Conservation (phyloP, 2,797 vertebrate genomes). For the Bovichtus variegatus region DNA sequence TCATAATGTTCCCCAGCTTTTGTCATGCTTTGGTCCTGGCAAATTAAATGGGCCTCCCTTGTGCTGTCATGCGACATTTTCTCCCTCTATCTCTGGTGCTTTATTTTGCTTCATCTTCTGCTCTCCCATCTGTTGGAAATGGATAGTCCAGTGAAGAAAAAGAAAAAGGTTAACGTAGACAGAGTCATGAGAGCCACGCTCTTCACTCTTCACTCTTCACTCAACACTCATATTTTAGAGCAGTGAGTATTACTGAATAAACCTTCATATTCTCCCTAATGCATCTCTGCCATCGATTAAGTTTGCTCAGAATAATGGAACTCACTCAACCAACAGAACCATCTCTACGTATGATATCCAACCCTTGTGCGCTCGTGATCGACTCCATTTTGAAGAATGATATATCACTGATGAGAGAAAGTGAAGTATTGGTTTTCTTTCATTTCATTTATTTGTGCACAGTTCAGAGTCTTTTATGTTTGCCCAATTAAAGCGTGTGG, state of each 20-base stretch:
- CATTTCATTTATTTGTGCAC: not conserved
- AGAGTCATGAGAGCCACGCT: constrained; percentile 4
- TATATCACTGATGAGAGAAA: constrained; percentile 16
- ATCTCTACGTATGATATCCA: constrained; percentile 1
- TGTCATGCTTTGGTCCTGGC: constrained; percentile 70
- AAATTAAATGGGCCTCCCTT: constrained; percentile 67
- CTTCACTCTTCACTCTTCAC: constrained; percentile 23
- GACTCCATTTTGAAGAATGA: constrained; percentile 23
- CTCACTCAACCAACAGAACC: constrained; percentile 28
- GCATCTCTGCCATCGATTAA: constrained; percentile 27
- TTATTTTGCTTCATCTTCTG: constrained; percentile 43
- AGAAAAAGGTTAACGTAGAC: constrained; percentile 33
- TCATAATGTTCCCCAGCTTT: constrained; percentile 71
- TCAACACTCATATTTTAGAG: constrained; percentile 31
- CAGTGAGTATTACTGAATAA: constrained; percentile 43
- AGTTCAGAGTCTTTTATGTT: constrained; percentile 4
- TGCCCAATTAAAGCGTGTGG: not conserved
- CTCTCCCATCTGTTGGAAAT: constrained; percentile 52
- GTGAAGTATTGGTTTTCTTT: constrained; percentile 18
- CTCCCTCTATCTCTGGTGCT: constrained; percentile 39
- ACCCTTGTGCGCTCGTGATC: not conserved
- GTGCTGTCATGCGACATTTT: constrained; percentile 62
- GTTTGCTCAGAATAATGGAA: constrained; percentile 42
- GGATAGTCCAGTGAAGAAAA: constrained; percentile 29
- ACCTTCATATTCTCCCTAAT: constrained; percentile 34